A percentile compares a stretch with the other conserved stretches of the same genome.
phyloP scores from a whole-genome alignment of 1,140 invertebrate genomes.

The Melanaphis sacchari region DNA sequence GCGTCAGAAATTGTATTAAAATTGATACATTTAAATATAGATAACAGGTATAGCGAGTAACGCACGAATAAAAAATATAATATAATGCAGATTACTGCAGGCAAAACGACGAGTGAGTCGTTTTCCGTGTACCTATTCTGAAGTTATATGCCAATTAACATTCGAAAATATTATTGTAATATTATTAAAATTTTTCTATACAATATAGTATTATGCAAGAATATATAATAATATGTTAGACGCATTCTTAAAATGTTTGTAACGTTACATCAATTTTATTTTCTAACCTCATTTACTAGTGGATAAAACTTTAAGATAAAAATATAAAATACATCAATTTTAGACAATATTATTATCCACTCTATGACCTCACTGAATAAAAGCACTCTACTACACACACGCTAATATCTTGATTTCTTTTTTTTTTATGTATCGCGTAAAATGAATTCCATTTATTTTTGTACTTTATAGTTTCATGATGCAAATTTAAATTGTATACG shows the following conservation, averaged over 20 bases:
- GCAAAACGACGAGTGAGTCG: background rate
- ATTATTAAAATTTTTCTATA: background rate
- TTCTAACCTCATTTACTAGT: no score
- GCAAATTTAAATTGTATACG: background rate
- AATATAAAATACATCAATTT: no score
- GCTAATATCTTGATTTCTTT: background rate
- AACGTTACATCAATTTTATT: background rate
- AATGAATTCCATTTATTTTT: background rate
- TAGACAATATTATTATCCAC: background rate
- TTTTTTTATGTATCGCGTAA: background rate
- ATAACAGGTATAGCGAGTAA: background rate
- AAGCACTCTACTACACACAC: background rate
- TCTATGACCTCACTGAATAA: no score
- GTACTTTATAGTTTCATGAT: background rate
- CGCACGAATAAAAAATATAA: slow-evolving; percentile 2
- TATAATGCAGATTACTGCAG: background rate
- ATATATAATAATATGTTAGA: background rate
- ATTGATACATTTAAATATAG: background rate
- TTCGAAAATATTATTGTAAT: background rate
- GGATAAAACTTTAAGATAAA: no score
- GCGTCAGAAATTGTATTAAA: background rate
- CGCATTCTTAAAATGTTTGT: background rate
- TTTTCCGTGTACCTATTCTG: background rate
- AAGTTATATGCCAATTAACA: background rate
- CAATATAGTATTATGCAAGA: no score